Conservation (phyloP, 2,797 vertebrate species). For the Pyrocephalus nanus region DNA sequence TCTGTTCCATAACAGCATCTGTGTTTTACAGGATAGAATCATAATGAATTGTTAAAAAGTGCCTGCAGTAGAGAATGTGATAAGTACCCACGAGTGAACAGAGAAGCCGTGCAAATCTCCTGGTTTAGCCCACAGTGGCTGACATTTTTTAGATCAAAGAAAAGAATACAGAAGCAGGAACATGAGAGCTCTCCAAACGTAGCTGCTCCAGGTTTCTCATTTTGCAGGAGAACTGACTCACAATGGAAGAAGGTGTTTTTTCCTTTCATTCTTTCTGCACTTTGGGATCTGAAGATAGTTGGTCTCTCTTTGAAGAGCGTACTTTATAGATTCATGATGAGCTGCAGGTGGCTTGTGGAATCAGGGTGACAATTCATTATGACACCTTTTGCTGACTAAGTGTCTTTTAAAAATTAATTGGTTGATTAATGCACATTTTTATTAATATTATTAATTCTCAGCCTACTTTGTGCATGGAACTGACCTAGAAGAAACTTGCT, state of each 20-base stretch:
- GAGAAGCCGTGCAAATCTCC: constrained; percentile 2
- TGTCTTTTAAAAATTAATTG: constrained; percentile 33
- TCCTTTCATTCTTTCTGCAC: neutral
- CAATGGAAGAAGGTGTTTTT: constrained; percentile 31
- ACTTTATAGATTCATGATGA: constrained; percentile 15
- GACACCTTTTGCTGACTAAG: constrained; percentile 29
- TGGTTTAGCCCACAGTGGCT: neutral
- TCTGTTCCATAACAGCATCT: neutral
- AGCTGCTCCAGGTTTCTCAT: neutral
- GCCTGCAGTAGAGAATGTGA: neutral
- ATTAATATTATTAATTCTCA: constrained; percentile 27
- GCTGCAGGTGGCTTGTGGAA: constrained; percentile 52
- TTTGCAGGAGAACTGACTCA: neutral
- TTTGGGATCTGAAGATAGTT: constrained; percentile 49
- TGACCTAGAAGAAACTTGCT: constrained; percentile 5
- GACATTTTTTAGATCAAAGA: constrained; percentile 28
- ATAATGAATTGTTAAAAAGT: neutral
- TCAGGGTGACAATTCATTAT: neutral
- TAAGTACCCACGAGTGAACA: neutral
- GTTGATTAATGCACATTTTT: constrained; percentile 39
- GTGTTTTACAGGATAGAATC: neutral
- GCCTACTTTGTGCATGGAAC: neutral
- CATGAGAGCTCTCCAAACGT: neutral
- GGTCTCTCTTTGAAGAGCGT: constrained; percentile 50
- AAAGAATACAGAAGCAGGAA: neutral